phyloP scores from a whole-genome alignment of 2,888 invertebrate species.

The Scaptomyza flava region DNA sequence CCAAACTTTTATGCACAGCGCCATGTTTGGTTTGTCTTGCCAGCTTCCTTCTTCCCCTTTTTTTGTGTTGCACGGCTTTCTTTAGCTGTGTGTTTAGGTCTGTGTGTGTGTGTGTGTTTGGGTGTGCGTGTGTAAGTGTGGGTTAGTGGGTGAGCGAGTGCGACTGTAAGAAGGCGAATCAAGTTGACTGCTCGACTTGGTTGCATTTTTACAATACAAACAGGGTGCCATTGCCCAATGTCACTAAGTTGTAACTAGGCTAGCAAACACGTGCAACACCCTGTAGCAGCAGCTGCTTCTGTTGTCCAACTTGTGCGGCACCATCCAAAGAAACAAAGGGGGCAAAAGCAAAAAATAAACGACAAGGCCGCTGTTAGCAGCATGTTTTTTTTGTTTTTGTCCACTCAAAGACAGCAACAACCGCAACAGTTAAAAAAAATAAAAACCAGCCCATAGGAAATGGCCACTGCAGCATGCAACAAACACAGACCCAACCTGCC shows the following conservation, averaged over 20 bases:
- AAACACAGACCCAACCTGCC: constrained; percentile 42
- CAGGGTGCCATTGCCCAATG: constrained; percentile 29
- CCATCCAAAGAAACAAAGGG: constrained; percentile 36
- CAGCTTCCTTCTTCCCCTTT: constrained; percentile 77
- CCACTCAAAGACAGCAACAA: constrained; percentile 50
- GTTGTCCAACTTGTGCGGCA: constrained; percentile 29
- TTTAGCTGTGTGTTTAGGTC: constrained; percentile 32
- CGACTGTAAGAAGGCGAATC: constrained; percentile 21
- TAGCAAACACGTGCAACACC: constrained; percentile 14
- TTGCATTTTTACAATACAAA: constrained; percentile 41
- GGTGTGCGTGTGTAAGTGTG: constrained; percentile 22
- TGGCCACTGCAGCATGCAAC: constrained; percentile 41
- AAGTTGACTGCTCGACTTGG: constrained; percentile 27
- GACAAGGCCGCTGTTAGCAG: constrained; percentile 45
- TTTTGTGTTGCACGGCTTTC: constrained; percentile 51
- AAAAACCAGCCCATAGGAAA: constrained; percentile 33
- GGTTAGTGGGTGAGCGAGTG: constrained; percentile 37
- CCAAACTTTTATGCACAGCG: constrained; percentile 77
- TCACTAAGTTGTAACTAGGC: background rate
- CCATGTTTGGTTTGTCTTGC: constrained; percentile 84
- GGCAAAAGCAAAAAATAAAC: constrained; percentile 35
- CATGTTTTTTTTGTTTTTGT: constrained; percentile 44
- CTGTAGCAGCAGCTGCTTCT: constrained; percentile 23
- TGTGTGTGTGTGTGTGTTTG: constrained; percentile 6
- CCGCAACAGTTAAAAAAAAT: constrained; percentile 26